These are phyloP conservation scores for Eurosta solidaginis DNA, from an alignment of 1,140 invertebrate genomes.

Conservation along the genomic window DNA sequence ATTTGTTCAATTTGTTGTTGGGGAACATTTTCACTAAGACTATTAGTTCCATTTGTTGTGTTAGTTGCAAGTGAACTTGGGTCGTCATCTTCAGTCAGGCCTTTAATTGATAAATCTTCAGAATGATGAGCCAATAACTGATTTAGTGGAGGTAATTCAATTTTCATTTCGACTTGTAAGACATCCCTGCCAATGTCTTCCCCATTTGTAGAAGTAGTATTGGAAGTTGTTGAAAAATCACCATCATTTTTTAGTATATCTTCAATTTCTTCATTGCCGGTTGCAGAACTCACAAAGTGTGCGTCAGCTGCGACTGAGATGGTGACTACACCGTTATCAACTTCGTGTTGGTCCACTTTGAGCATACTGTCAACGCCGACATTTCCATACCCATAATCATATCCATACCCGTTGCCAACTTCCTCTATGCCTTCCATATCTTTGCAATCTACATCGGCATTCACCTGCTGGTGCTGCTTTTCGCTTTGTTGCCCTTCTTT, in stretches of 20 bases:
- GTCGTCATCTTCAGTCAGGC: slow-evolving; percentile 47
- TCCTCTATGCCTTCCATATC: slow-evolving; percentile 33
- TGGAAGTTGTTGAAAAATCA: slow-evolving; percentile 53
- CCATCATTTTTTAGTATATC: slow-evolving; percentile 52
- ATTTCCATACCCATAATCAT: slow-evolving; percentile 15
- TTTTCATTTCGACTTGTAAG: slow-evolving; percentile 36
- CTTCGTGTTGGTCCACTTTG: slow-evolving; percentile 37
- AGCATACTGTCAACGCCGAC: background rate
- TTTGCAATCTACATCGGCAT: background rate
- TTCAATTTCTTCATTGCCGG: slow-evolving; percentile 29
- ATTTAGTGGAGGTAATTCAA: background rate
- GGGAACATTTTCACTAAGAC: slow-evolving; percentile 44
- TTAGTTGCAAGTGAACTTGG: slow-evolving; percentile 53
- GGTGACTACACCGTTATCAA: slow-evolving; percentile 15
- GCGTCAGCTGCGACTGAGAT: background rate
- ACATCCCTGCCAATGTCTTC: slow-evolving; percentile 31
- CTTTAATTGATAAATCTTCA: background rate
- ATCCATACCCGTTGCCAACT: slow-evolving; percentile 32
- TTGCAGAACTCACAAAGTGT: background rate
- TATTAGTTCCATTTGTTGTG: slow-evolving; percentile 53
- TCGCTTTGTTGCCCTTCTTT: slow-evolving; percentile 57
- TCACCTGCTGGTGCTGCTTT: slow-evolving; percentile 46
- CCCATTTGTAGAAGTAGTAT: slow-evolving; percentile 46
- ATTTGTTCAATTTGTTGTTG: slow-evolving; percentile 32
- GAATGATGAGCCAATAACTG: background rate